phyloP scores from a whole-genome alignment of 2,888 invertebrate species.

The Troglohyphantes excavatus region DNA sequence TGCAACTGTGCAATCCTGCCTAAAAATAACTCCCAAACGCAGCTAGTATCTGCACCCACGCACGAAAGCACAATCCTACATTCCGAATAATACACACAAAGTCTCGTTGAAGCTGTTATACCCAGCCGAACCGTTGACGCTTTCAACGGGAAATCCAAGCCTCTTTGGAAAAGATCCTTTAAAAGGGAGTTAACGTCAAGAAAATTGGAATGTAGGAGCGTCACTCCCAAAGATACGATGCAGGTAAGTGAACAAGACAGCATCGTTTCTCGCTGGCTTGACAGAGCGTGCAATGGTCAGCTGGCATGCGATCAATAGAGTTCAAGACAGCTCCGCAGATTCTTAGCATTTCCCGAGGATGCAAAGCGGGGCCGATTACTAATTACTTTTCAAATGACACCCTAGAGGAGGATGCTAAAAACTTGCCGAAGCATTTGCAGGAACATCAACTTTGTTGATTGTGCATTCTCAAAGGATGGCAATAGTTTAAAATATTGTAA shows the following conservation, averaged over 20 bases:
- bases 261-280: conserved; percentile 53
- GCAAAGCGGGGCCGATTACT: conserved; percentile 63
- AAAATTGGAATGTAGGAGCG: conserved; percentile 52
- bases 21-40: too few relatives aligned
- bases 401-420: too few relatives aligned
- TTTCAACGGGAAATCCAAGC: conserved; percentile 22
- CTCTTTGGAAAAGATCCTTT: conserved; percentile 37
- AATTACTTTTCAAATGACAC: conserved; percentile 59
- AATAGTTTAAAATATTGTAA: too few relatives aligned
- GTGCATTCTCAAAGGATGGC: too few relatives aligned
- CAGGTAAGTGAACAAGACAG: conserved; percentile 65
- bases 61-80: too few relatives aligned
- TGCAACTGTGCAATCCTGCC: too few relatives aligned
- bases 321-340: conserved; percentile 31
- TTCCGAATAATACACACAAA: background rate
- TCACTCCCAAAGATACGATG: conserved; percentile 54
- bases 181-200: conserved; percentile 57
- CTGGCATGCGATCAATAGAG: conserved; percentile 69
- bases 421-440: too few relatives aligned
- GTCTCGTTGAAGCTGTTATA: background rate
- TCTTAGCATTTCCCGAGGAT: conserved; percentile 64
- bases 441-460: too few relatives aligned
- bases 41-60: too few relatives aligned
- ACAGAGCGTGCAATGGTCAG: conserved; percentile 62
- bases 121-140: conserved; percentile 13